Conservation (phyloP, 2,888 invertebrate species). For the Lasioglossum villosulum region DNA sequence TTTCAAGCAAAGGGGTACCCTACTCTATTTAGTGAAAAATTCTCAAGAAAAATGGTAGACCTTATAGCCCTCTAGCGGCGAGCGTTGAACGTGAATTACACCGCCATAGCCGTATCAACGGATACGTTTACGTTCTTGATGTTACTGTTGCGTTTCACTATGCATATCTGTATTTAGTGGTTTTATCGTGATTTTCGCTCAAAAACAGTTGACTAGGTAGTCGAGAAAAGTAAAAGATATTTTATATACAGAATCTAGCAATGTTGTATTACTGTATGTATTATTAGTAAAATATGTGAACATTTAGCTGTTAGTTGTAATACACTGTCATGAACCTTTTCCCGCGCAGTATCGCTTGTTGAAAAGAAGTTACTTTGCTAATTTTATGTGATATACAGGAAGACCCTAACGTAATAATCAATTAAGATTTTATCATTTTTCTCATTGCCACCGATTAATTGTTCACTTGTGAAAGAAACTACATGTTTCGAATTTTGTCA, state of each 20-base stretch:
- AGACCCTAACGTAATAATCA: background rate
- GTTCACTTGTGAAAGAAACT: background rate
- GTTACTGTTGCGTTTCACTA: background rate
- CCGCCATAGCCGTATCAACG: background rate
- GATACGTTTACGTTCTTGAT: background rate
- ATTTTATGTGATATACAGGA: background rate
- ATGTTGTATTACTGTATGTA: background rate
- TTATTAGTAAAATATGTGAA: background rate
- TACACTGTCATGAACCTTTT: constrained; percentile 1
- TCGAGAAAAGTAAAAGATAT: background rate
- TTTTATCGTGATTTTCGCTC: background rate
- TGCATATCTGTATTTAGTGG: background rate
- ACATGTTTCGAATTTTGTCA: background rate
- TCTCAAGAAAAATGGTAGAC: background rate
- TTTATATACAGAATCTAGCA: background rate
- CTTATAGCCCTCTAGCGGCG: background rate
- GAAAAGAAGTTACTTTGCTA: constrained; percentile 11
- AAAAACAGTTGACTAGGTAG: background rate
- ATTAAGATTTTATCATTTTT: background rate
- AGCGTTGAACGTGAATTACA: background rate
- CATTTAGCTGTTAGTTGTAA: background rate
- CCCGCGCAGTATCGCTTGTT: constrained; percentile 46
- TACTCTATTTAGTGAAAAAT: background rate
- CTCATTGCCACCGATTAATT: too few species aligned
- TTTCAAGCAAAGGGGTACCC: too few species aligned